Evolutionary conservation across 1,140 invertebrate genomes (phyloP).

Genomic region (Parapsyche elsis): DNA sequence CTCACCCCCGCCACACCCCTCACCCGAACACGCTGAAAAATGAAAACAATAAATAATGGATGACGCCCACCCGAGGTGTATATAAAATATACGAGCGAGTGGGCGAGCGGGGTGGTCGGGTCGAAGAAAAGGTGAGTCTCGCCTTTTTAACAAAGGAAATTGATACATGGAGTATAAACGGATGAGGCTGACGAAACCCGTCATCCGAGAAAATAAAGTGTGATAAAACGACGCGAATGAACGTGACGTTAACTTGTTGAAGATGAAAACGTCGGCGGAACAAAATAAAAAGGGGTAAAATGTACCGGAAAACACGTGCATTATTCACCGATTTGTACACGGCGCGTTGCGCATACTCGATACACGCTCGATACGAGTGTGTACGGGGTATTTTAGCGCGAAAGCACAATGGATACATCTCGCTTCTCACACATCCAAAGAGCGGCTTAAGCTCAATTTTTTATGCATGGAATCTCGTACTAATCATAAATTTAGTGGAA

Average conservation of each 20-base stretch:
- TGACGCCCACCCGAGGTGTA: background rate
- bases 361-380: too few relatives aligned
- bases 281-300: background rate
- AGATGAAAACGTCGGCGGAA: background rate
- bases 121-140: background rate
- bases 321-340: background rate
- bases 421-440: too few relatives aligned
- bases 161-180: slow-evolving; percentile 15
- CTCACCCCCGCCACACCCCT: background rate
- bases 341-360: too few relatives aligned
- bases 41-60: slow-evolving; percentile 20
- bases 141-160: slow-evolving; percentile 26
- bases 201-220: slow-evolving; percentile 17
- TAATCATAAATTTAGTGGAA: too few relatives aligned
- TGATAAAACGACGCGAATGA: background rate
- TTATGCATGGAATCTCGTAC: too few relatives aligned
- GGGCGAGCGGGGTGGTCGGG: too few relatives aligned
- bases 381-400: too few relatives aligned
- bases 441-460: too few relatives aligned
- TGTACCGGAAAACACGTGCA: background rate
- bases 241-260: background rate
- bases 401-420: too few relatives aligned
- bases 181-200: slow-evolving; percentile 11
- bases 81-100: background rate
- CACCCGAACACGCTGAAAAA: background rate